Evolutionary conservation across 92 coral and sea anemone genomes (phyloP).

Genomic region (Heliopora coerulea): DNA sequence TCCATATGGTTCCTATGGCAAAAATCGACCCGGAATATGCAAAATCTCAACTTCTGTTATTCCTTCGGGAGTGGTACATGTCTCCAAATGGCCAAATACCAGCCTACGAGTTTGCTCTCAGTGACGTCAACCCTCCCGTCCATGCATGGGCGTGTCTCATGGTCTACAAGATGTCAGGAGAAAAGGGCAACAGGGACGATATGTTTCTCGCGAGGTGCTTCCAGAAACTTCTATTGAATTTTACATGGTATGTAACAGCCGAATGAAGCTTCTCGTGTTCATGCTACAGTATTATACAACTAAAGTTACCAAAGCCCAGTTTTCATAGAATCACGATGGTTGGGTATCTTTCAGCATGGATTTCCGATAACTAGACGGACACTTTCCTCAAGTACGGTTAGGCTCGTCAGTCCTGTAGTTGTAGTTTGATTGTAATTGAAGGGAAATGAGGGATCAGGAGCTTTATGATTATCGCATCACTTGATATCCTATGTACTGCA

Average conservation of each 20-base stretch:
- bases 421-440: no score
- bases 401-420: no score
- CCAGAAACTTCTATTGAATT: constrained; percentile 88
- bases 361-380: no score
- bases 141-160: constrained; percentile 85
- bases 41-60: constrained; percentile 77
- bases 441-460: no score
- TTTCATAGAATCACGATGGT: no score
- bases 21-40: constrained; percentile 95
- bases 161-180: constrained; percentile 94
- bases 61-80: constrained; percentile 96
- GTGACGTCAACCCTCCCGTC: constrained; percentile 98
- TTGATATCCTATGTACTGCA: no score
- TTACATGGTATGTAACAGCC: constrained; percentile 71
- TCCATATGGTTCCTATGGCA: constrained; percentile 92
- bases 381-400: no score
- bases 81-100: constrained; percentile 98
- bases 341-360: no score
- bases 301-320: no score
- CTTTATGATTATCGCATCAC: no score
- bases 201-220: constrained; percentile 83
- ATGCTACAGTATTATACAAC: not conserved
- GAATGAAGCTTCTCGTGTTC: not conserved
- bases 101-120: constrained; percentile 92
- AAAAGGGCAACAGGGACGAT: constrained; percentile 78